Percentiles rank a stretch among this genome's conserved stretches.
Conservation (phyloP, 2,888 invertebrate species). For the Camponotus fellah region DNA sequence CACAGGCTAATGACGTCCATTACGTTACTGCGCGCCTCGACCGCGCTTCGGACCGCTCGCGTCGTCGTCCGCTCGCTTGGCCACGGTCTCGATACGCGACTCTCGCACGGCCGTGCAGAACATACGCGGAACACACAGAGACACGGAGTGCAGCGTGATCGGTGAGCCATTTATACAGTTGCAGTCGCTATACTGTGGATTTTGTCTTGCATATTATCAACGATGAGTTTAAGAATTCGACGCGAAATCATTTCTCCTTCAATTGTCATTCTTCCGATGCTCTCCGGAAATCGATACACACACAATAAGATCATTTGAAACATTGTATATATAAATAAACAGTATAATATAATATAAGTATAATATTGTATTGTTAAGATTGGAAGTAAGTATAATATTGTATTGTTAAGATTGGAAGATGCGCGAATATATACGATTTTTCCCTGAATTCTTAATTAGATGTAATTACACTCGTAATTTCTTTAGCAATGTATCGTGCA, state of each 20-base stretch:
- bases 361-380: not conserved
- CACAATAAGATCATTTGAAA: not conserved
- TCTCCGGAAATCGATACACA: not conserved
- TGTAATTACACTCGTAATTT: not conserved
- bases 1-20: slow-evolving; percentile 86
- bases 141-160: slow-evolving; percentile 23
- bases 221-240: slow-evolving; percentile 21
- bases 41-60: slow-evolving; percentile 79
- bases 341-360: no score
- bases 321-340: not conserved
- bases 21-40: slow-evolving; percentile 83
- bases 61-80: slow-evolving; percentile 81
- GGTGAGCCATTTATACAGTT: slow-evolving; percentile 35
- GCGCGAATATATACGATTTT: no score
- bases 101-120: slow-evolving; percentile 69
- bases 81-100: slow-evolving; percentile 82
- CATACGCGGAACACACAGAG: slow-evolving; percentile 65
- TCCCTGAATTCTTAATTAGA: not conserved
- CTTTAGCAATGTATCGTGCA: not conserved
- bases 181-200: slow-evolving; percentile 25
- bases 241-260: not conserved
- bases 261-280: not conserved
- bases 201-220: slow-evolving; percentile 27
- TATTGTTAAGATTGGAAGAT: not conserved
- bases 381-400: not conserved